These are phyloP conservation scores for Dreissena rostriformis DNA, from an alignment of 1,140 invertebrate genomes.

Conservation along the genomic window DNA sequence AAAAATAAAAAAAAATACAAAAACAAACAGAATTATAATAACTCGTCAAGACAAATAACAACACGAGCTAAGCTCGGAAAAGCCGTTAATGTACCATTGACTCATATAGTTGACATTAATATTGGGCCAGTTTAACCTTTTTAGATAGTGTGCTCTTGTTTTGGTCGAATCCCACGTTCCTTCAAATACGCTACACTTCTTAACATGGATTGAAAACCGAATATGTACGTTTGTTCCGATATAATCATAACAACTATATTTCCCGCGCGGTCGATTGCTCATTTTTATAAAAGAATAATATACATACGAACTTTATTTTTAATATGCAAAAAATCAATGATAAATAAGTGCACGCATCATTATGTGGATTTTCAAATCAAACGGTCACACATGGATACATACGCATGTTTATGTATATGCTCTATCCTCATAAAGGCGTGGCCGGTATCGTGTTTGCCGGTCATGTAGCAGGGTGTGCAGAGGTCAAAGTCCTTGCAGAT, in stretches of 20 bases:
- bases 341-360: background rate
- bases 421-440: slow-evolving; percentile 59
- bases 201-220: too few relatives aligned
- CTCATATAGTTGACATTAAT: too few relatives aligned
- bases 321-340: background rate
- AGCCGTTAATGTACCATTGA: too few relatives aligned
- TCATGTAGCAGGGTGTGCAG: slow-evolving; percentile 61
- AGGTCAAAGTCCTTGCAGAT: slow-evolving; percentile 63
- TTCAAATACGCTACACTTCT: too few relatives aligned
- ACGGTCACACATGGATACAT: background rate
- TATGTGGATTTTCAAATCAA: background rate
- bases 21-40: too few relatives aligned
- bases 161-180: too few relatives aligned
- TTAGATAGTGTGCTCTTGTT: too few relatives aligned
- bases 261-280: background rate
- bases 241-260: background rate
- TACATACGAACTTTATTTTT: background rate
- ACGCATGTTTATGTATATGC: slow-evolving; percentile 36
- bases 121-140: too few relatives aligned
- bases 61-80: too few relatives aligned
- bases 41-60: too few relatives aligned
- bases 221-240: background rate
- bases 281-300: background rate
- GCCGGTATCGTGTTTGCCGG: slow-evolving; percentile 53
- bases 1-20: too few relatives aligned